phyloP scores from a whole-genome alignment of 1,140 invertebrate genomes.

The Saccostrea glomerata region DNA sequence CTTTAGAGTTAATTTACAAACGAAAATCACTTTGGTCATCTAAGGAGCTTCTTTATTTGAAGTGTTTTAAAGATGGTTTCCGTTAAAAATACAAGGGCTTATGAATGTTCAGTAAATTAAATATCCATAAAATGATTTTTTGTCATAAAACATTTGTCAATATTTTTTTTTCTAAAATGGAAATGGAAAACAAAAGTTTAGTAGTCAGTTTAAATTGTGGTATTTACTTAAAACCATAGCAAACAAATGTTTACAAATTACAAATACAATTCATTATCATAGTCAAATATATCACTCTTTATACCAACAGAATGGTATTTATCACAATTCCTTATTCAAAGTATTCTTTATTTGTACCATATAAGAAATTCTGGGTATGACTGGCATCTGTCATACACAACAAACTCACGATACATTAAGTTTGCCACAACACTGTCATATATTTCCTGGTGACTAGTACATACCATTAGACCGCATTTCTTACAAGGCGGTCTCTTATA shows the following conservation, averaged over 20 bases:
- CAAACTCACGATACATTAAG: slow-evolving; percentile 43
- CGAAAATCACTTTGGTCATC: too few relatives aligned
- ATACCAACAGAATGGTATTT: too few relatives aligned
- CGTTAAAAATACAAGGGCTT: too few relatives aligned
- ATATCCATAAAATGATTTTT: too few relatives aligned
- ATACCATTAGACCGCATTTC: background rate
- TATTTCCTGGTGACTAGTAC: slow-evolving; percentile 38
- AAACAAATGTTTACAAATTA: background rate
- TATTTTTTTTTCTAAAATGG: background rate
- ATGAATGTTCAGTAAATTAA: too few relatives aligned
- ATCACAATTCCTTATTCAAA: background rate
- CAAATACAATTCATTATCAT: too few relatives aligned
- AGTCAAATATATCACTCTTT: too few relatives aligned
- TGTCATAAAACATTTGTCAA: background rate
- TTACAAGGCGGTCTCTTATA: slow-evolving; percentile 46
- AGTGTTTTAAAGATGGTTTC: too few relatives aligned
- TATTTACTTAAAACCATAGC: background rate
- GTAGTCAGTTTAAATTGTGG: background rate
- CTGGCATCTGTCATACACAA: slow-evolving; percentile 50
- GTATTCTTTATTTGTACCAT: slow-evolving; percentile 39
- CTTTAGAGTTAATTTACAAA: too few relatives aligned
- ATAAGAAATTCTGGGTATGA: slow-evolving; percentile 53
- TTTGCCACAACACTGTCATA: slow-evolving; percentile 47
- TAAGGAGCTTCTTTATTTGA: too few relatives aligned
- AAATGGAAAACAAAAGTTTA: background rate